Base-by-base conservation (phyloP, 1,140 invertebrate genomes). In the Bombus waltoni region DNA sequence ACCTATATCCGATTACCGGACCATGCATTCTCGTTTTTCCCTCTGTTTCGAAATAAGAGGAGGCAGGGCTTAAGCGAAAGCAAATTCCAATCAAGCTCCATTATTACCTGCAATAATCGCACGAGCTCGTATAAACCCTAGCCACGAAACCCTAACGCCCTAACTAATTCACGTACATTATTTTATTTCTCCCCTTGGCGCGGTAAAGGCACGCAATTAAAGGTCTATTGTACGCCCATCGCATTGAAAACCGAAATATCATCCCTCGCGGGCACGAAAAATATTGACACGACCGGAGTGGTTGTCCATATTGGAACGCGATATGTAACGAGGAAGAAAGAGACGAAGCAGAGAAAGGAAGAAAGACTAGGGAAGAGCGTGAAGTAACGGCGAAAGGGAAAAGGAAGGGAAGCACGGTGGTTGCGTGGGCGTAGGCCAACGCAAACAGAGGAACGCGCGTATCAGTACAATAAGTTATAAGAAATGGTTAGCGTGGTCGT, bases 381-480 rank as follows among this genome's bases (percentile, higher is more conserved):
- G 9, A 32, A 35, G 35, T 22, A 71, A 53, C 28, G 53, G 44
- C n/a, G 47, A 40, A n/a, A 72, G 53, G 9, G 32, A 62, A n/a
- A 28, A 35, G 18, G 44, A 53, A 62, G 84, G 42, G 40, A 62
- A 82, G 44, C 70, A 62, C 32, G 83, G 70, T 65, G 71, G 71
- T 81, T 88, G 76, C 70, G 81, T 89, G 89, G 88, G 86, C 80
- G 89, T 87, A 70, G 87, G 74, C 87, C 40, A 85, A 89, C 75
- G 89, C 83, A 92, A 92, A 92, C 86, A 89, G 62, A 81, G 88
- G 85, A 85, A 84, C 88, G 85, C 87, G 85, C 87, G 85, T 89
- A 87, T 89, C 83, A 40, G 42, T 83, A 83, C 90, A 87, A 91
- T 92, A 91, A 92, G 85, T 92, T 92, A 88, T 91, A 85, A 92